Percentiles rank a stretch among this genome's conserved stretches.
phyloP scores from a whole-genome alignment of 2,888 invertebrate genomes.

The Taenaris catops region DNA sequence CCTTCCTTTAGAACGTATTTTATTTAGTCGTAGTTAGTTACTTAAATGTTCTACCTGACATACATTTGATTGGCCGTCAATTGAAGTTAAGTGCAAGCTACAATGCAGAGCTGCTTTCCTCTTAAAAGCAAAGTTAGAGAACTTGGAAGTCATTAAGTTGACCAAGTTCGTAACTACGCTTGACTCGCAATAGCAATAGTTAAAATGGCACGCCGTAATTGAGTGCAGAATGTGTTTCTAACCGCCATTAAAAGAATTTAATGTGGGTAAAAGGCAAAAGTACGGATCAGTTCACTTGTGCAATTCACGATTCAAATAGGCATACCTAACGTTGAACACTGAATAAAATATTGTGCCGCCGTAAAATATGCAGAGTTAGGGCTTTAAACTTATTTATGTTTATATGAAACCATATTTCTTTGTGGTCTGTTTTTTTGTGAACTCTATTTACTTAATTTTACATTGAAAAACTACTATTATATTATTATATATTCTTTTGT shows the following conservation, averaged over 20 bases:
- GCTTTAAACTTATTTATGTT: too few relatives aligned
- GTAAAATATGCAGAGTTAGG: slow-evolving; percentile 3
- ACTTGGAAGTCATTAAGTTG: slow-evolving; percentile 20
- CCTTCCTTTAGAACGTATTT: too few relatives aligned
- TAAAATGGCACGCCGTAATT: slow-evolving; percentile 8
- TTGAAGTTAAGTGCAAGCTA: slow-evolving; percentile 17
- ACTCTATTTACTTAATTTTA: too few relatives aligned
- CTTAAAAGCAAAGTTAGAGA: slow-evolving; percentile 21
- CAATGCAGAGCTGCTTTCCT: slow-evolving; percentile 14
- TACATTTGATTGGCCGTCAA: slow-evolving; percentile 15
- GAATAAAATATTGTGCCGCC: too few relatives aligned
- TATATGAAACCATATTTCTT: too few relatives aligned
- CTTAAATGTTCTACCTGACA: too few relatives aligned
- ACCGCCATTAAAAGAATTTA: slow-evolving; percentile 8
- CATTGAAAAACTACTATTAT: too few relatives aligned
- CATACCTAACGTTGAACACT: slow-evolving; percentile 2
- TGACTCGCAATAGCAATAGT: slow-evolving; percentile 15
- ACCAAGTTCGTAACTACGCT: slow-evolving; percentile 19
- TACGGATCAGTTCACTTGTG: slow-evolving; percentile 4
- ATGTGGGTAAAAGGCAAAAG: slow-evolving; percentile 2
- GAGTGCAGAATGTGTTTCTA: slow-evolving; percentile 13
- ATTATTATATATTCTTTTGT: too few relatives aligned
- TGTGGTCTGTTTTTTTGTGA: too few relatives aligned
- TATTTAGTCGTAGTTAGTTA: too few relatives aligned
- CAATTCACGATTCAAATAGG: slow-evolving; percentile 5